Evolutionary conservation across 2,888 invertebrate species (phyloP).

Genomic region (Hoplodrina blanda): DNA sequence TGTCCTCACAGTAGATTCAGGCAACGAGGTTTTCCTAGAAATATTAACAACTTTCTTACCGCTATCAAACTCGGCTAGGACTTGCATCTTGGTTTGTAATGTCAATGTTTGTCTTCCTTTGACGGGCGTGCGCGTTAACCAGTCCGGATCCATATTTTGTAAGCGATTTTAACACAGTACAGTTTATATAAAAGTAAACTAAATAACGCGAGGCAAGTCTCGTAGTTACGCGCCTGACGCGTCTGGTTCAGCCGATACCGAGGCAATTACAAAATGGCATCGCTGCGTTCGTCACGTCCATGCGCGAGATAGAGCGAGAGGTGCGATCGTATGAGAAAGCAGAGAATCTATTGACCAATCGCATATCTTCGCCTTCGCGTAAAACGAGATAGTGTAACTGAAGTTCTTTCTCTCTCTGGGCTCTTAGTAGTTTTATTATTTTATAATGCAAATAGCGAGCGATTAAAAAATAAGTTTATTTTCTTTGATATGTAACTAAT

Average conservation of each 20-base stretch:
- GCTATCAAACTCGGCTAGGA: neutral
- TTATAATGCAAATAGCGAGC: neutral
- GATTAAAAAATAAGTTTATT: neutral
- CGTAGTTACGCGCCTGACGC: neutral
- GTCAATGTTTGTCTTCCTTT: neutral
- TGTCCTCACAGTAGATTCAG: neutral
- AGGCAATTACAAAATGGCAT: neutral
- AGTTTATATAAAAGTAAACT: neutral
- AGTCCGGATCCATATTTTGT: neutral
- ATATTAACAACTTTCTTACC: neutral
- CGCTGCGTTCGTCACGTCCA: neutral
- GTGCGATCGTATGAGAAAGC: neutral
- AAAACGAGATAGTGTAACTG: neutral
- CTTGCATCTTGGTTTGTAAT: neutral
- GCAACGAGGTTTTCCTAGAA: neutral
- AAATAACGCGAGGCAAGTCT: neutral
- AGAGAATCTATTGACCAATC: neutral
- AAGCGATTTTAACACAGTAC: neutral
- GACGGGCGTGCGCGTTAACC: neutral
- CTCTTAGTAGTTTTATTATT: neutral
- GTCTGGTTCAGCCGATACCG: neutral
- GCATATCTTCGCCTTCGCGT: neutral
- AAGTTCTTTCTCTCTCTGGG: neutral
- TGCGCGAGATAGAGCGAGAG: neutral
- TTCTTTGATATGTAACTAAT: no score